Percentiles rank a stretch among this genome's conserved stretches.
These are phyloP conservation scores for Prietella phreatophila DNA, from an alignment of 2,113 vertebrate species.

Conservation along the genomic window DNA sequence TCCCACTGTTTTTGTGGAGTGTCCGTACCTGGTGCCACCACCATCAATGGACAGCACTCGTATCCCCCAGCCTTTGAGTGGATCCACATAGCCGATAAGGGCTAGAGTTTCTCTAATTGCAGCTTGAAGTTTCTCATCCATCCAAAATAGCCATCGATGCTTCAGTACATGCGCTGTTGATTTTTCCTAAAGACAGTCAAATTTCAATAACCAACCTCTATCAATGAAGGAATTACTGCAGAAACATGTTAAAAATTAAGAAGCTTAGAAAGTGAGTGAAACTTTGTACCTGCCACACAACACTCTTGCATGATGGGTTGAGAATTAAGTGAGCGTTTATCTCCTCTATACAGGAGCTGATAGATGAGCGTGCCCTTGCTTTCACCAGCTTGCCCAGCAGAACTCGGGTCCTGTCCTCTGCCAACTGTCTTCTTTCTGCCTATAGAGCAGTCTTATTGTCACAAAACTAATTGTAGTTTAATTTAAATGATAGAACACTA, in stretches of 20 bases:
- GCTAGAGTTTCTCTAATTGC: conserved; percentile 68
- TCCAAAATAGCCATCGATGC: conserved; percentile 52
- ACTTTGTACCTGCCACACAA: conserved; percentile 67
- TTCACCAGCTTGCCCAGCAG: conserved; percentile 55
- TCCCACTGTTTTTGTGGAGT: not conserved
- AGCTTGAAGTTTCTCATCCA: conserved; percentile 60
- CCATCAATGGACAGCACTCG: conserved; percentile 74
- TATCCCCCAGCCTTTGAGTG: conserved; percentile 70
- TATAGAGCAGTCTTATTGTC: conserved; percentile 15
- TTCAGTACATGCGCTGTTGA: conserved; percentile 58
- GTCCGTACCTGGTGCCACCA: conserved; percentile 70
- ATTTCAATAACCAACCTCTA: not conserved
- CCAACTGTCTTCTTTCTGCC: conserved; percentile 51
- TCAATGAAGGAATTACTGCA: not conserved
- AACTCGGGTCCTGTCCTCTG: conserved; percentile 56
- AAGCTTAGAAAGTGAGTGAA: not conserved
- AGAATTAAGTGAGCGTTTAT: conserved; percentile 68
- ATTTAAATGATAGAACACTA: not conserved
- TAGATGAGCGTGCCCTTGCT: conserved; percentile 47
- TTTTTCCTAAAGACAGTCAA: conserved; percentile 62
- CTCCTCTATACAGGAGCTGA: conserved; percentile 61
- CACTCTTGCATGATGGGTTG: conserved; percentile 65
- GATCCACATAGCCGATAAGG: conserved; percentile 70
- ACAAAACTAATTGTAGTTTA: not conserved
- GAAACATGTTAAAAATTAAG: not conserved